Conservation (phyloP, 2,888 invertebrate species). For the Nomada ferruginata region DNA sequence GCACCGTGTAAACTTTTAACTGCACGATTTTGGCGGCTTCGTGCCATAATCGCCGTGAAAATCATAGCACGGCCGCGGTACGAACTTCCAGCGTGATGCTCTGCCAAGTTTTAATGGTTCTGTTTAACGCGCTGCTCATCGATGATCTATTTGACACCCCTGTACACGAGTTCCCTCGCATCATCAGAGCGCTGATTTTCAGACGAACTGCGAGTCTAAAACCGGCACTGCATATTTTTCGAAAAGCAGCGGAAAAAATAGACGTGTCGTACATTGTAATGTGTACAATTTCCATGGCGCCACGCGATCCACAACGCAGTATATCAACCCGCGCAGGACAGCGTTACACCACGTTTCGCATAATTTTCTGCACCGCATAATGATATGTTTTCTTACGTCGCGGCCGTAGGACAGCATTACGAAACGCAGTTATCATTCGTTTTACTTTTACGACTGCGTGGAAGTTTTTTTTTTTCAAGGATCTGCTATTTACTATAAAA, state of each 20-base stretch:
- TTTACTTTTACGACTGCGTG: slow-evolving; percentile 16
- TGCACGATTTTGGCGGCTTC: slow-evolving; percentile 50
- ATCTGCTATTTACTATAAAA: neutral
- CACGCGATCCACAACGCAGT: slow-evolving; percentile 27
- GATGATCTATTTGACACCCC: slow-evolving; percentile 32
- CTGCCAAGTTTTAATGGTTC: slow-evolving; percentile 67
- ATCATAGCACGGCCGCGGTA: slow-evolving; percentile 44
- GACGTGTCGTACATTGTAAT: neutral
- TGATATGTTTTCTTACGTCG: slow-evolving; percentile 43
- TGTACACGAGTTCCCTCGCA: slow-evolving; percentile 32
- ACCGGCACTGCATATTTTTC: neutral
- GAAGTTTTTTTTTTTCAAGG: neutral
- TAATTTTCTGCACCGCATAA: slow-evolving; percentile 63
- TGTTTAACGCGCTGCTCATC: slow-evolving; percentile 54
- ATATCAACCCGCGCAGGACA: slow-evolving; percentile 35
- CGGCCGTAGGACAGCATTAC: slow-evolving; percentile 4
- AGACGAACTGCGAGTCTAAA: neutral
- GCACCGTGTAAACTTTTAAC: slow-evolving; percentile 32
- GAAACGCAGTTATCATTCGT: slow-evolving; percentile 27
- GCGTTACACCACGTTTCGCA: slow-evolving; percentile 52
- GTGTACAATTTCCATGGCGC: slow-evolving; percentile 43
- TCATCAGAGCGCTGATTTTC: slow-evolving; percentile 11
- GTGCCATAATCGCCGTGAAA: slow-evolving; percentile 38
- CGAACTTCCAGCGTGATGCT: slow-evolving; percentile 55
- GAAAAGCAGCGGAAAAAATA: neutral